Base-by-base conservation (phyloP, 2,113 vertebrate species). In the Pampusana beccarii region DNA sequence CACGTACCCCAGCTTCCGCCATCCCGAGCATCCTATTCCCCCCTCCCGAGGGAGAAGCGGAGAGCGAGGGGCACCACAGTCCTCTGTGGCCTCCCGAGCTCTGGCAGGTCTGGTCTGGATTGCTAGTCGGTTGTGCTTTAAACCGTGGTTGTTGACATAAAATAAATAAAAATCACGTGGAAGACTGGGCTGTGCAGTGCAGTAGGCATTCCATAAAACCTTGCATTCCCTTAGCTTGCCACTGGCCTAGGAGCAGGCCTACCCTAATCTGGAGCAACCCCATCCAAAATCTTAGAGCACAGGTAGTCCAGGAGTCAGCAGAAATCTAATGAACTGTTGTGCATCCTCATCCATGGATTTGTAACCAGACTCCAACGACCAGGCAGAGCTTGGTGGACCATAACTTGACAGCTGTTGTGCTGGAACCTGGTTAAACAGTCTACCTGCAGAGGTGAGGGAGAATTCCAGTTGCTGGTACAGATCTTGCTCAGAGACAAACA, bases 61-160 rank as follows among this genome's bases (percentile, higher is more conserved):
- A 2, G 14, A 1, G 2, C 9, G 0, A 25, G 23, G 25, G 4
- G 16, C 5, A 2, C 10, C 33, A 0, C 10, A 6, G 25, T 2
- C 13, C 4, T 8, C 24, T 6, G 28, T 2, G 31, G 6, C 26
- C 23, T 57, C 61, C 21, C 7, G 20, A 21, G 38, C 31, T n/a
- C 9, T 1, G 48, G 42, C 26, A 11, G 40, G 14, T 33, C 11
- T 17, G 38, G 29, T 21, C 19, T 1, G 31, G 33, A 0, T 33
- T 10, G 54, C 33, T 14, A 34, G 29, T 36, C 2, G 16, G 12
- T 25, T 33, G 26, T 12, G 16, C 26, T 83, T 25, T 42, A 3
- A 23, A 14, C 40, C 13, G n/a, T 10, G 29, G 8, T 33, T 16
- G 36, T 34, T 57, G 29, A 5, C 36, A 5, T 10, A 10, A 34